phyloP scores from a whole-genome alignment of 2,113 vertebrate species.

The Thunnus thynnus region DNA sequence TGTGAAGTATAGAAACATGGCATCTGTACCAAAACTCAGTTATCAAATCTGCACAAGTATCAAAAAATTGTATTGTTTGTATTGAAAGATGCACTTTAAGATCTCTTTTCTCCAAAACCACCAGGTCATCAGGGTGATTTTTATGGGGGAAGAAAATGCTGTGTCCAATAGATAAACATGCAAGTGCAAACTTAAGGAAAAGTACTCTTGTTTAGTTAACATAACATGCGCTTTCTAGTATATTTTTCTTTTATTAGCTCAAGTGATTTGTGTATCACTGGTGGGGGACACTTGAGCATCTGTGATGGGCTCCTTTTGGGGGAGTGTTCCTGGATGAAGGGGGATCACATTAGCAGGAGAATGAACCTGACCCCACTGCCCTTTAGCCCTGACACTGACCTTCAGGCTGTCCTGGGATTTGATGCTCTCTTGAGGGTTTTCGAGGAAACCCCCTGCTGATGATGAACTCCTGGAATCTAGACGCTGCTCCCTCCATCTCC shows the following conservation, averaged over 20 bases:
- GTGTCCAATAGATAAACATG: too few relatives aligned
- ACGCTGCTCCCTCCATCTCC: neutral
- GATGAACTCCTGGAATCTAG: constrained; percentile 13
- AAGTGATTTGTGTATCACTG: neutral
- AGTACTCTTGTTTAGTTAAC: too few relatives aligned
- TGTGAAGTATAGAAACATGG: too few relatives aligned
- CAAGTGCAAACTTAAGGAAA: too few relatives aligned
- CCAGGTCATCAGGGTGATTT: too few relatives aligned
- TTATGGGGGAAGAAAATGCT: too few relatives aligned
- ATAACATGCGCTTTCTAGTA: too few relatives aligned
- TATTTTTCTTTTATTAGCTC: neutral
- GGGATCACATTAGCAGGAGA: neutral
- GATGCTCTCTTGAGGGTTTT: constrained; percentile 28
- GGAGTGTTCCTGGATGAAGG: neutral
- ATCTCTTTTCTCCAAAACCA: too few relatives aligned
- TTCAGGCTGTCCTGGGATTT: constrained; percentile 34
- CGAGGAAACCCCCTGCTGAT: constrained; percentile 33
- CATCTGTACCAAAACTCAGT: too few relatives aligned
- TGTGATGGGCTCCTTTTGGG: neutral
- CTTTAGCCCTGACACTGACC: constrained; percentile 31
- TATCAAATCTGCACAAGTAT: too few relatives aligned
- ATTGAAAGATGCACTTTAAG: too few relatives aligned
- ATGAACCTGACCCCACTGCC: constrained; percentile 22
- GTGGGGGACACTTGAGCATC: neutral
- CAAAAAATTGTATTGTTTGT: too few relatives aligned